phyloP scores from a whole-genome alignment of 2,888 invertebrate species.

The Pachydiplax longipennis region DNA sequence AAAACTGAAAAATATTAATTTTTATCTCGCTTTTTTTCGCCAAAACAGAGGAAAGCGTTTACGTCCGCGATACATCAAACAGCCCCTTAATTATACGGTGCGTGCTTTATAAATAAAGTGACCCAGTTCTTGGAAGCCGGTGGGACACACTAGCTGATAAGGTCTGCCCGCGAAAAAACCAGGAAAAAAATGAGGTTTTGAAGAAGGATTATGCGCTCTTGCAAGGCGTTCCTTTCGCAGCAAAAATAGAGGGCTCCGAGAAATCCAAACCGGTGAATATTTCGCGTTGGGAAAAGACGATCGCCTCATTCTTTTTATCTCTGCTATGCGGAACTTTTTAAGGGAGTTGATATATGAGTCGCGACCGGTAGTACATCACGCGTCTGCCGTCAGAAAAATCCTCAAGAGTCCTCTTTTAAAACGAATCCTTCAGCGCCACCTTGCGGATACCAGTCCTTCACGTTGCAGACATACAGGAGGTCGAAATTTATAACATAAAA shows the following conservation, averaged over 20 bases:
- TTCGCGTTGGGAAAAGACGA: not conserved
- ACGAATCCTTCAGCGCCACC: not conserved
- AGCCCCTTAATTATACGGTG: constrained; percentile 19
- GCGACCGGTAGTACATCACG: not conserved
- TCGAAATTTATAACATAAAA: not conserved
- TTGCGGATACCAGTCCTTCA: not conserved
- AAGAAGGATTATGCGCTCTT: not conserved
- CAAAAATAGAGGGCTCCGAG: not conserved
- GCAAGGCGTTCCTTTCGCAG: not conserved
- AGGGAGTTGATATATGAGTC: not conserved
- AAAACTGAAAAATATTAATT: not conserved
- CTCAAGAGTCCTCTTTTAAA: not conserved
- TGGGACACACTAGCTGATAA: not conserved
- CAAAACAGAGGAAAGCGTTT: not conserved
- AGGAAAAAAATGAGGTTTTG: not conserved
- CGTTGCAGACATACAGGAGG: not conserved
- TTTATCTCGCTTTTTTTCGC: not conserved
- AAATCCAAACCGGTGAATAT: not conserved
- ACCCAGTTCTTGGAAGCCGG: constrained; percentile 2
- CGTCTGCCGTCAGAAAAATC: not conserved
- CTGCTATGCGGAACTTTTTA: not conserved
- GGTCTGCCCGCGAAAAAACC: not conserved
- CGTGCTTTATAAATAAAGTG: constrained; percentile 24
- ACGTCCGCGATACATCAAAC: not conserved
- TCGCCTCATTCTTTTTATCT: not conserved